Conservation (phyloP, 2,113 vertebrate species). For the Morone saxatilis region DNA sequence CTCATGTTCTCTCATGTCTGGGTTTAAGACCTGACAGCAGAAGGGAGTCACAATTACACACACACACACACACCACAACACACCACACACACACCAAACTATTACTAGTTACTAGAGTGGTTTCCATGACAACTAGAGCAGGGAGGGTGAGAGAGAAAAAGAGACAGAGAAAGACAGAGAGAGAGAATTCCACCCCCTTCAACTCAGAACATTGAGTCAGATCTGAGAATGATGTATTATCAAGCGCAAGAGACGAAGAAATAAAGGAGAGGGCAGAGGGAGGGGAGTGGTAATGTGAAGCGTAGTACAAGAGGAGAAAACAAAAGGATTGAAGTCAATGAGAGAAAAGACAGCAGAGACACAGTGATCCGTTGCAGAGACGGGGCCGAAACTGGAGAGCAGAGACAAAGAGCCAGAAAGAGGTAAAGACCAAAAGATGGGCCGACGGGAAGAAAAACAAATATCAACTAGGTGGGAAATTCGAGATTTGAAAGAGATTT, state of each 20-base stretch:
- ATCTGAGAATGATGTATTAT: constrained; percentile 61
- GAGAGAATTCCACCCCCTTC: constrained; percentile 36
- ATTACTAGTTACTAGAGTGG: constrained; percentile 79
- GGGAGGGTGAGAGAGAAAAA: constrained; percentile 42
- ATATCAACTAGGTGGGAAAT: background rate
- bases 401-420: constrained; percentile 26
- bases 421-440: constrained; percentile 10
- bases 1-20: constrained; percentile 28
- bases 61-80: constrained; percentile 12
- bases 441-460: background rate
- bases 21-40: constrained; percentile 49
- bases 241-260: constrained; percentile 45
- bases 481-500: background rate
- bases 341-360: constrained; percentile 15
- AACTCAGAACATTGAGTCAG: constrained; percentile 63
- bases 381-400: background rate
- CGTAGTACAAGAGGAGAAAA: constrained; percentile 30
- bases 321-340: constrained; percentile 51
- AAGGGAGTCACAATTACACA: constrained; percentile 53
- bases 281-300: constrained; percentile 42
- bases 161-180: constrained; percentile 21
- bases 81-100: constrained; percentile 43
- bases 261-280: constrained; percentile 41
- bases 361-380: constrained; percentile 4
- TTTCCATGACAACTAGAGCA: constrained; percentile 87